phyloP scores from a whole-genome alignment of 2,797 vertebrate genomes.

The Eremophila alpestris region DNA sequence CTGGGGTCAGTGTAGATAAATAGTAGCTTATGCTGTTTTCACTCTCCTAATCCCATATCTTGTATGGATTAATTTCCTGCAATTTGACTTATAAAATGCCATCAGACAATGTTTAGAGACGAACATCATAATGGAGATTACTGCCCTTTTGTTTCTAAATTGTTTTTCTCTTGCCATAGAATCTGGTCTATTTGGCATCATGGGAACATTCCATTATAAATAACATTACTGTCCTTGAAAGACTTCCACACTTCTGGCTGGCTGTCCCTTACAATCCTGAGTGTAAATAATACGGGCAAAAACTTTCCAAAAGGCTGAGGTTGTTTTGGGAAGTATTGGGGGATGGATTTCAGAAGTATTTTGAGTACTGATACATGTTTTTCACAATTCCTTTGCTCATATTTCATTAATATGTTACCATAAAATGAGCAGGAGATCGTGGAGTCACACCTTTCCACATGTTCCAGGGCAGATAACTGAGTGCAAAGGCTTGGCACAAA shows the following conservation, averaged over 20 bases:
- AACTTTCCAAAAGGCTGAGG: background rate
- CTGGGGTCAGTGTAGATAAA: slow-evolving; percentile 43
- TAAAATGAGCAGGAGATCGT: background rate
- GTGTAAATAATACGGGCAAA: background rate
- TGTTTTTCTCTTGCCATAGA: background rate
- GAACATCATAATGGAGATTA: background rate
- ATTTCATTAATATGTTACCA: background rate
- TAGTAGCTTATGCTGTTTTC: background rate
- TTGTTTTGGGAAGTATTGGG: background rate
- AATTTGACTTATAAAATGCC: slow-evolving; percentile 33
- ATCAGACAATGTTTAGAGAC: slow-evolving; percentile 18
- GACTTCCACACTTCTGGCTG: background rate
- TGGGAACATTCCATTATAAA: slow-evolving; percentile 5
- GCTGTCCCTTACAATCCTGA: background rate
- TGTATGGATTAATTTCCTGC: slow-evolving; percentile 17
- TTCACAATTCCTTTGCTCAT: background rate
- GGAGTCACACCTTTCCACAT: background rate
- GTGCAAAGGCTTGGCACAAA: background rate
- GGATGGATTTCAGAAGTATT: background rate
- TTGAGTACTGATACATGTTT: background rate
- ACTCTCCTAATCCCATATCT: background rate
- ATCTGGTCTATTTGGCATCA: background rate
- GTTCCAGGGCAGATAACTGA: background rate
- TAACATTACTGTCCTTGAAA: background rate
- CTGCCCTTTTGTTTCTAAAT: background rate